Evolutionary conservation across 2,113 vertebrate species (phyloP).

Genomic region (human): DNA sequence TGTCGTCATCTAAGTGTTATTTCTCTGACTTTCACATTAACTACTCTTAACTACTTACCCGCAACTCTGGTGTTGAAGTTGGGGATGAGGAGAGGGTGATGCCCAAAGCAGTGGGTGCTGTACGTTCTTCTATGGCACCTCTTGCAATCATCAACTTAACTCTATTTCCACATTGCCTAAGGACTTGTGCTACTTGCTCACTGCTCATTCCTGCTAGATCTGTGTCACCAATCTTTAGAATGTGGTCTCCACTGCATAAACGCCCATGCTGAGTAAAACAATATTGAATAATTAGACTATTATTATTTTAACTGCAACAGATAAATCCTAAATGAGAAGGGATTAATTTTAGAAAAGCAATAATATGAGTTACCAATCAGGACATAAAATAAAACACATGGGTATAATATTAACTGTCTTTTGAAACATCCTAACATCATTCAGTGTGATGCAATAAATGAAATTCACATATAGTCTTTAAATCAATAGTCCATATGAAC

Average conservation of each 20-base stretch:
- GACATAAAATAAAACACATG: not conserved
- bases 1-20: not conserved
- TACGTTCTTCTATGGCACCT: slow-evolving; percentile 87
- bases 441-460: not conserved
- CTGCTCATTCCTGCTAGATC: slow-evolving; percentile 95
- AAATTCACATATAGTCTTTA: slow-evolving; percentile 13
- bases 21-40: not conserved
- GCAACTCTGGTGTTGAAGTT: slow-evolving; percentile 83
- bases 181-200: slow-evolving; percentile 96
- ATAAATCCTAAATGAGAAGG: not conserved
- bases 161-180: slow-evolving; percentile 93
- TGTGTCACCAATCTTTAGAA: slow-evolving; percentile 94
- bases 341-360: not conserved
- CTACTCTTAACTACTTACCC: slow-evolving; percentile 78
- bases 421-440: not conserved
- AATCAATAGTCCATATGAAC: not conserved
- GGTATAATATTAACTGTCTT: not conserved
- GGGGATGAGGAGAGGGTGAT: slow-evolving; percentile 73
- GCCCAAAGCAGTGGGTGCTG: slow-evolving; percentile 81
- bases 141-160: slow-evolving; percentile 94
- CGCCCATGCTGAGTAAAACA: slow-evolving; percentile 88
- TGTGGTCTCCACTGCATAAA: slow-evolving; percentile 95
- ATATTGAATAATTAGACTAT: not conserved
- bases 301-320: not conserved
- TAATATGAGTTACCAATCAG: not conserved